These are phyloP conservation scores for Catostomus latipinnis DNA, from an alignment of 2,797 vertebrate genomes.

Conservation along the genomic window DNA sequence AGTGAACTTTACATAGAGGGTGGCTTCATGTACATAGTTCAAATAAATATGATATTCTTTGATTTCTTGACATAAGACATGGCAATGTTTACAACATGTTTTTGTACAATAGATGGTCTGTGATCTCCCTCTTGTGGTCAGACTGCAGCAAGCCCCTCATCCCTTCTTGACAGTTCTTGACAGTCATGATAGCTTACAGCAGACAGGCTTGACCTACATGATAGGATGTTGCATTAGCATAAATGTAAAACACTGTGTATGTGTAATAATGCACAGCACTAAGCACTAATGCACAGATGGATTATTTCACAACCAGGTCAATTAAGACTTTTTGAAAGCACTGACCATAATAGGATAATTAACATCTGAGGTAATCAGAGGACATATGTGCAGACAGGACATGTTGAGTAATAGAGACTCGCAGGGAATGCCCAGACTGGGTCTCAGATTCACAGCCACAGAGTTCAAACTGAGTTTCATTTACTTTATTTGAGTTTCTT, in stretches of 20 bases:
- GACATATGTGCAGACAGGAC: slow-evolving; percentile 14
- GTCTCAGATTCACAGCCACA: slow-evolving; percentile 51
- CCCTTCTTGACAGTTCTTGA: slow-evolving; percentile 11
- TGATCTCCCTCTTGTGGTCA: slow-evolving; percentile 55
- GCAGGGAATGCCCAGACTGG: background rate
- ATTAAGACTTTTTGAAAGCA: slow-evolving; percentile 4
- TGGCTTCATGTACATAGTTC: background rate
- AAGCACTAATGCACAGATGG: slow-evolving; percentile 9
- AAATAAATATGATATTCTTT: background rate
- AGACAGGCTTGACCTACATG: background rate
- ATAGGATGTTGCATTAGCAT: background rate
- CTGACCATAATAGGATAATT: slow-evolving; percentile 24
- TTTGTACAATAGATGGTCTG: slow-evolving; percentile 11
- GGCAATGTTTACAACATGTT: too few relatives aligned
- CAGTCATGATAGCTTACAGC: slow-evolving; percentile 17
- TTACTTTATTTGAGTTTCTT: slow-evolving; percentile 26
- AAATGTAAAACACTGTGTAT: slow-evolving; percentile 14
- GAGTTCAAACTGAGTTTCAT: slow-evolving; percentile 38
- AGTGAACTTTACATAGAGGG: background rate
- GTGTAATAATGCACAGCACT: background rate
- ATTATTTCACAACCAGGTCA: background rate
- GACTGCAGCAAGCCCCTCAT: background rate
- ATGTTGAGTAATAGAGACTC: slow-evolving; percentile 28
- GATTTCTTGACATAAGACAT: background rate
- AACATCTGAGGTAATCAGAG: slow-evolving; percentile 20